Percentiles rank a stretch among this genome's conserved stretches.
Evolutionary conservation across 2,113 vertebrate species (phyloP).

Genomic region (Thermophis baileyi): DNA sequence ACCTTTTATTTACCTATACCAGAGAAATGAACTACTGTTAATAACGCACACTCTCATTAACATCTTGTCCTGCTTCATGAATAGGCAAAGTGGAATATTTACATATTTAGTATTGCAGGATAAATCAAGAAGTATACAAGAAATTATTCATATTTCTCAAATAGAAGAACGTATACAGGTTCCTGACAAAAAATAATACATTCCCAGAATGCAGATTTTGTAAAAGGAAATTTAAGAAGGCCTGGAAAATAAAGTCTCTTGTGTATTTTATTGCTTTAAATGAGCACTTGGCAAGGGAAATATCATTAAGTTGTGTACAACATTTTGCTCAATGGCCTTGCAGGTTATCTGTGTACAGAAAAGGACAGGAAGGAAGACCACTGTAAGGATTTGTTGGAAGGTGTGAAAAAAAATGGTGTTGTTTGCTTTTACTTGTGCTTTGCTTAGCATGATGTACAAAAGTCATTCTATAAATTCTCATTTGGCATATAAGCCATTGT

Average conservation of each 20-base stretch:
- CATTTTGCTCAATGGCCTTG: accelerated
- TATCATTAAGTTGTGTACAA: not conserved
- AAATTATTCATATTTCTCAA: not conserved
- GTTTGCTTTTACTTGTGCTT: not conserved
- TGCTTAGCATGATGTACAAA: not conserved
- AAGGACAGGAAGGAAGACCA: not conserved
- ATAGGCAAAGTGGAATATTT: not conserved
- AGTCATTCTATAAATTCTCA: not conserved
- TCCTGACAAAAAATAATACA: not conserved
- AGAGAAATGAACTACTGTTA: not conserved
- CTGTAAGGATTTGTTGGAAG: not conserved
- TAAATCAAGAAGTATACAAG: not conserved
- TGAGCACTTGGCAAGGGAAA: not conserved
- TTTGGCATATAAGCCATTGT: not conserved
- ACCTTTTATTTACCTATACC: not conserved
- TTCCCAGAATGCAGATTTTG: not conserved
- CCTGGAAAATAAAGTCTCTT: not conserved
- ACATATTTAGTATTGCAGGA: not conserved
- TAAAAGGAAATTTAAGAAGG: not conserved
- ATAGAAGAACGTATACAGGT: not conserved
- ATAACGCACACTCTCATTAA: not conserved
- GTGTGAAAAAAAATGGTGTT: not conserved
- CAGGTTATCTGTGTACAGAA: too few species aligned
- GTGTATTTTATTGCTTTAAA: not conserved
- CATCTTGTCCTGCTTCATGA: not conserved